Base-by-base conservation (phyloP, 2,888 invertebrate species). In the Teleiodes luculella region DNA sequence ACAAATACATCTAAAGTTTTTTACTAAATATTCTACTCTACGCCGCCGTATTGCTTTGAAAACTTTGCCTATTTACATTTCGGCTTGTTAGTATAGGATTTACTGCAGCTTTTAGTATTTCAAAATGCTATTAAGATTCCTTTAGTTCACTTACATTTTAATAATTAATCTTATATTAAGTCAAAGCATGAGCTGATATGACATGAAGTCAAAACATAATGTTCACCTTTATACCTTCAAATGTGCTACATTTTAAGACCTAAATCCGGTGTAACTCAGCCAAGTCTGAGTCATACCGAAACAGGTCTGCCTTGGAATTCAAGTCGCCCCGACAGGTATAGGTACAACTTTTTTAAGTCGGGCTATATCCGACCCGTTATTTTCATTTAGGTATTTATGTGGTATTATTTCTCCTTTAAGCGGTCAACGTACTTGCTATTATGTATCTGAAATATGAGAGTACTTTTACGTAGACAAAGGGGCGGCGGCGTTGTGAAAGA, bases 281-380 rank as follows among this genome's bases (percentile, higher is more conserved):
- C 28, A 20, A 35, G 37, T 49, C 16, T 55, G 55, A 55, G 31
- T 55, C 55, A 55, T 48, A n/a, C 45, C 4, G 28, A 24, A 55
- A 55, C 55, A 52, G 36, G 55, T 52, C 51, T 28, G 36, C 52
- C 37, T 30, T 47, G 55, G 54, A 31, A 55, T 55, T 52, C 41
- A 51, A 39, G 24, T 28, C 20, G 50, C 11, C 45, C 36, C 43
- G 54, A 55, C 55, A 55, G 55, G 55, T 55, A 53, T 39, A n/a
- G n/a, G n/a, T n/a, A 39, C 47, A 47, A 37, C 31, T 16, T 49
- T 55, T 51, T 55, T 51, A 46, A 39, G 47, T 55, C 55, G 52
- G 47, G 55, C 43, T 35, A 47, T 55, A 24, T 54, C 13, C 28
- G 35, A 16, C 6, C 55, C 55, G 52, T 55, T 55, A 55, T 33